Evolutionary conservation across 2,113 vertebrate genomes (phyloP).

Genomic region (Gobius niger): DNA sequence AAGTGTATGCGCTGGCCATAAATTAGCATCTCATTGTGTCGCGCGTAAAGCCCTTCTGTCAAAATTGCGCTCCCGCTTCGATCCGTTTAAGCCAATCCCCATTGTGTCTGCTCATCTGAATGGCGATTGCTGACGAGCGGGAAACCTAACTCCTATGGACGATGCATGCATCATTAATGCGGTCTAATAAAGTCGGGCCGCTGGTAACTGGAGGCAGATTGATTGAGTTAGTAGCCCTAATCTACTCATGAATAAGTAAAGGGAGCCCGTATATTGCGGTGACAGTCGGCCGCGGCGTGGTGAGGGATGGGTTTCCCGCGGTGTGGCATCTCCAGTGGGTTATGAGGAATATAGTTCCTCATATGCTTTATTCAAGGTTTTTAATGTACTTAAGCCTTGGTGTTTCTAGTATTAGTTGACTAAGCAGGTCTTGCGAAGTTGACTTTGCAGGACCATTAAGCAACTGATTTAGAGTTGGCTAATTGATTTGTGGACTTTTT

Average conservation of each 20-base stretch:
- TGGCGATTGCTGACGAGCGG: slow-evolving; percentile 43
- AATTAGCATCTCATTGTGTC: slow-evolving; percentile 21
- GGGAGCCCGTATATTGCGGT: slow-evolving; percentile 49
- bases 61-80: slow-evolving; percentile 27
- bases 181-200: slow-evolving; percentile 63
- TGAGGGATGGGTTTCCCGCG: background rate
- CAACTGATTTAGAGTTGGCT: no score
- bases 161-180: slow-evolving; percentile 71
- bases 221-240: slow-evolving; percentile 67
- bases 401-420: no score
- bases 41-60: background rate
- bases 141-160: slow-evolving; percentile 55
- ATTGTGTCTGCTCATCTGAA: slow-evolving; percentile 44
- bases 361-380: no score
- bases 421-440: no score
- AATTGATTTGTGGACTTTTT: no score
- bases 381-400: no score
- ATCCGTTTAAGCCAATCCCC: slow-evolving; percentile 31
- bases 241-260: slow-evolving; percentile 72
- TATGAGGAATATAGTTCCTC: no score
- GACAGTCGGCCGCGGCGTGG: slow-evolving; percentile 24
- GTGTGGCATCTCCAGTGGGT: no score
- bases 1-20: slow-evolving; percentile 23
- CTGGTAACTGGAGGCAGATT: slow-evolving; percentile 60
- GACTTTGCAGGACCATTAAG: no score